These are phyloP conservation scores for Acanthurus tractus DNA, from an alignment of 2,797 vertebrate species.

Conservation along the genomic window DNA sequence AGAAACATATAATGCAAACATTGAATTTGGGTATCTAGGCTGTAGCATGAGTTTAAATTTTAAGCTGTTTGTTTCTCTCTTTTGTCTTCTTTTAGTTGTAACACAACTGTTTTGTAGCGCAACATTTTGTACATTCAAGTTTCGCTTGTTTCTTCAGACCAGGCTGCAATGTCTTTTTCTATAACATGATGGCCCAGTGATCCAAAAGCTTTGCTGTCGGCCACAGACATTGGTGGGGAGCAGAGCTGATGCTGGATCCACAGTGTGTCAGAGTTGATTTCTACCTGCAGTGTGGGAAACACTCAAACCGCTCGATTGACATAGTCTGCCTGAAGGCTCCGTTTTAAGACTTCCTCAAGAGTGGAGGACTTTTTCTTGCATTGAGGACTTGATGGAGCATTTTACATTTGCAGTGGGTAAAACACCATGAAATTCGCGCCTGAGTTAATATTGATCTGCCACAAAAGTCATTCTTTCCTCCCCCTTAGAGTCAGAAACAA, in stretches of 20 bases:
- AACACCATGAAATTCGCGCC: constrained; percentile 51
- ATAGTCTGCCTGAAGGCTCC: constrained; percentile 73
- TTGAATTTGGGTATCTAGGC: no score
- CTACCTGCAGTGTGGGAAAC: constrained; percentile 72
- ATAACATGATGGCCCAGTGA: constrained; percentile 42
- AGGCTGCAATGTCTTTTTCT: constrained; percentile 42
- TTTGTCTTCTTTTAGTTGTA: neutral
- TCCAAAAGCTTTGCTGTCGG: constrained; percentile 51
- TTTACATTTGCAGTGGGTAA: constrained; percentile 57
- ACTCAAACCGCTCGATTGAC: constrained; percentile 69
- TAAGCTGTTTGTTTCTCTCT: no score
- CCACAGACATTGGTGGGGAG: constrained; percentile 46
- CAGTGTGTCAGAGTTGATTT: constrained; percentile 73
- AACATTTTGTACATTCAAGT: neutral
- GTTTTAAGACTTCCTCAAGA: constrained; percentile 61
- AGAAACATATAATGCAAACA: no score
- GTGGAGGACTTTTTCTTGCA: constrained; percentile 51
- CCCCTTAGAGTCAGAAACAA: constrained; percentile 49
- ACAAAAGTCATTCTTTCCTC: constrained; percentile 51
- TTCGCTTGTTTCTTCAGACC: constrained; percentile 7
- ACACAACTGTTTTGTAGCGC: neutral
- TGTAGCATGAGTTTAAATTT: no score
- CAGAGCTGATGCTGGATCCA: constrained; percentile 34
- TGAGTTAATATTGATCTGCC: constrained; percentile 59
- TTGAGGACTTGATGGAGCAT: constrained; percentile 53